Evolutionary conservation across 1,140 invertebrate genomes (phyloP).

Genomic region (Trypoxylus dichotomus): DNA sequence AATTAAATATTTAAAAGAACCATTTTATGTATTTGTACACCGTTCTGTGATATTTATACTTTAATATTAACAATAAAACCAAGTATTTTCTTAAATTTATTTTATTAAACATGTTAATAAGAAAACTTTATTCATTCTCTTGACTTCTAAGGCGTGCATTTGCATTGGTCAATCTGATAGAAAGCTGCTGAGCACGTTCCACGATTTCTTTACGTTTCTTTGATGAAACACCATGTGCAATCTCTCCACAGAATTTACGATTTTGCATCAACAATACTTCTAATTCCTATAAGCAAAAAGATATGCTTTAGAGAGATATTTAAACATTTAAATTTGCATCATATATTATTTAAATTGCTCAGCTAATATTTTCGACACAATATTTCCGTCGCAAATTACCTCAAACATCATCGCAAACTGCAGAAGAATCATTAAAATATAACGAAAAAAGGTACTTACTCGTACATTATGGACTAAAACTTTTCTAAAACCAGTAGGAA

Average conservation of each 20-base stretch:
- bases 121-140: conserved; percentile 88
- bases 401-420: conserved; percentile 46
- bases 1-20: background rate
- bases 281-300: conserved; percentile 75
- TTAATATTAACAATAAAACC: background rate
- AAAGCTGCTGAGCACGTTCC: conserved; percentile 93
- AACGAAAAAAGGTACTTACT: conserved; percentile 57
- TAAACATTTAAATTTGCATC: background rate
- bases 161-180: conserved; percentile 94
- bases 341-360: conserved; percentile 31
- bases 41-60: background rate
- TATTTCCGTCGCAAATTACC: conserved; percentile 53
- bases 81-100: conserved; percentile 19
- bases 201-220: conserved; percentile 96
- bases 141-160: conserved; percentile 95
- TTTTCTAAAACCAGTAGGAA: conserved; percentile 97
- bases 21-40: background rate
- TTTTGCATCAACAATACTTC: conserved; percentile 99
- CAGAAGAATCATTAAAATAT: background rate
- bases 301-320: background rate
- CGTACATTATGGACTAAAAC: conserved; percentile 77
- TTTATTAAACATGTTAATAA: conserved; percentile 6
- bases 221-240: conserved; percentile 94
- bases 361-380: conserved; percentile 44
- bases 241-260: conserved; percentile 95